These are phyloP conservation scores for Nymphalis c-album DNA, from an alignment of 2,888 invertebrate species.

Conservation along the genomic window DNA sequence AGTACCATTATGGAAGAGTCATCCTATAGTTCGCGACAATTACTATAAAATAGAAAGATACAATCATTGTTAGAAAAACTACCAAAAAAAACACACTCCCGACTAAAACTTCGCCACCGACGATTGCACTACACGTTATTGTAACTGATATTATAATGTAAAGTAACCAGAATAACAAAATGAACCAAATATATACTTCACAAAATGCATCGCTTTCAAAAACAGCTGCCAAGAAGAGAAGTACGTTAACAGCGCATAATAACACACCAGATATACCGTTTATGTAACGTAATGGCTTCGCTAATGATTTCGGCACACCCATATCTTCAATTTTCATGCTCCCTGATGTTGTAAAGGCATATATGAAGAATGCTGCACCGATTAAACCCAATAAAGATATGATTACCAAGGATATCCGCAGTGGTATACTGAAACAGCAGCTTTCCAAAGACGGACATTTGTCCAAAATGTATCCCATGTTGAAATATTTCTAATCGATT, in stretches of 20 bases:
- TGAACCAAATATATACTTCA: constrained; percentile 53
- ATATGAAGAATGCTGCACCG: constrained; percentile 43
- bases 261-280: constrained; percentile 50
- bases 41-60: constrained; percentile 45
- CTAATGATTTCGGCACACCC: constrained; percentile 32
- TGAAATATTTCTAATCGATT: no score
- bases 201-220: constrained; percentile 46
- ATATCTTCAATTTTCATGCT: constrained; percentile 16
- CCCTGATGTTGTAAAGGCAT: constrained; percentile 41
- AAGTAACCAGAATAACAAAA: constrained; percentile 39
- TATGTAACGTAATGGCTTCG: constrained; percentile 40
- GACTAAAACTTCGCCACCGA: constrained; percentile 27
- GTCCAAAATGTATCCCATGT: constrained; percentile 50
- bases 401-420: constrained; percentile 40
- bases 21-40: constrained; percentile 53
- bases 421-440: constrained; percentile 46
- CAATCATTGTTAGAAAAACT: constrained; percentile 30
- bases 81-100: constrained; percentile 21
- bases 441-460: constrained; percentile 45
- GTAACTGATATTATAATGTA: constrained; percentile 24
- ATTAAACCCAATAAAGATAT: constrained; percentile 44
- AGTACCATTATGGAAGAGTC: constrained; percentile 45
- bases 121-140: constrained; percentile 29
- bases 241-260: constrained; percentile 44
- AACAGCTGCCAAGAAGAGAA: constrained; percentile 45